Conservation (phyloP, 2,888 invertebrate species). For the Andricus curvator region DNA sequence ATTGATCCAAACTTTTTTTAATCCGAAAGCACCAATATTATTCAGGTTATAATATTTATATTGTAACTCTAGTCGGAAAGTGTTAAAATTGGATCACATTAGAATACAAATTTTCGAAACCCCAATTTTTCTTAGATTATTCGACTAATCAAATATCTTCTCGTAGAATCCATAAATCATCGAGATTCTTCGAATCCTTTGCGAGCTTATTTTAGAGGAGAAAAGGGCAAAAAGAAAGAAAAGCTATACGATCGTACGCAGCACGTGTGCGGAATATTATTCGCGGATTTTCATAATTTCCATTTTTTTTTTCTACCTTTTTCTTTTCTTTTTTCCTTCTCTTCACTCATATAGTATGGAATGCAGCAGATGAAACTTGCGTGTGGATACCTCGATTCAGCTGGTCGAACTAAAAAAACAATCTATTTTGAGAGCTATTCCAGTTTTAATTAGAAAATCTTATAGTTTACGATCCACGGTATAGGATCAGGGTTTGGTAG, state of each 20-base stretch:
- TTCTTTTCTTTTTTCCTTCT: neutral
- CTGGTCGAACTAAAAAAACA: neutral
- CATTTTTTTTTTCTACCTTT: neutral
- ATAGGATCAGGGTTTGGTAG: too few species aligned
- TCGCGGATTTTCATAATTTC: constrained; percentile 7
- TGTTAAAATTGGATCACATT: neutral
- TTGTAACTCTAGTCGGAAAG: neutral
- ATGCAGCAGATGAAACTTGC: neutral
- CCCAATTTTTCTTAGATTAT: neutral
- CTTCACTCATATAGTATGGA: neutral
- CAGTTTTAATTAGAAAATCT: neutral
- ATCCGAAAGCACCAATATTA: neutral
- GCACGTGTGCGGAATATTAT: constrained; percentile 19
- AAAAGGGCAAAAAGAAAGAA: neutral
- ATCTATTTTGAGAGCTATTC: neutral
- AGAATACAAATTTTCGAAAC: neutral
- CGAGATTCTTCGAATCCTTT: constrained; percentile 25
- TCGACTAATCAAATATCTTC: neutral
- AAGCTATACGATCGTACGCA: neutral
- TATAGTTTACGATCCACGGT: neutral
- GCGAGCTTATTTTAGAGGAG: constrained; percentile 5
- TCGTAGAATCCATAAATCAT: constrained; percentile 18
- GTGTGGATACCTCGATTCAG: neutral
- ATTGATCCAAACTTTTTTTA: neutral
- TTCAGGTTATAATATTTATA: neutral